Evolutionary conservation across 2,797 vertebrate genomes (phyloP).

Genomic region (Poecilia gillii): DNA sequence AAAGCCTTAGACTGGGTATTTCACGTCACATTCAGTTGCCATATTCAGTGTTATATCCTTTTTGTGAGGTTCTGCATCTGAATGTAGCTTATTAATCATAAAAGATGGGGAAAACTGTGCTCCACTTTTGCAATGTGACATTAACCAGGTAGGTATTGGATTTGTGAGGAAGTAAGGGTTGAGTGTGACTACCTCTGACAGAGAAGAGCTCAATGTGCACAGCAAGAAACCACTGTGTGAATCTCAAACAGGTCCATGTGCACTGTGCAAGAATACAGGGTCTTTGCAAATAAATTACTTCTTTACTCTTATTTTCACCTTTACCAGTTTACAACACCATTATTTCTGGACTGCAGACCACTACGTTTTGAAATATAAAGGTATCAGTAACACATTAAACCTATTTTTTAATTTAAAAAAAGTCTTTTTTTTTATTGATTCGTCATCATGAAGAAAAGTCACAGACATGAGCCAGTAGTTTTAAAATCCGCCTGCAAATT

Average conservation of each 20-base stretch:
- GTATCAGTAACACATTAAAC: conserved; percentile 9
- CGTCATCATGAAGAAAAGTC: not conserved
- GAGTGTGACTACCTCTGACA: conserved; percentile 52
- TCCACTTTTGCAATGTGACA: not conserved
- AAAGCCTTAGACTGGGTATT: not conserved
- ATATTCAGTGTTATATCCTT: not conserved
- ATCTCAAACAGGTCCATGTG: conserved; percentile 14
- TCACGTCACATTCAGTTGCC: not conserved
- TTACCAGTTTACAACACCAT: not conserved
- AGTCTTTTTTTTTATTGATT: not conserved
- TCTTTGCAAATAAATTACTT: not conserved
- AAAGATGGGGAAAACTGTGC: not conserved
- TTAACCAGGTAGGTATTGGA: conserved; percentile 14
- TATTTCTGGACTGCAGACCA: too few relatives aligned
- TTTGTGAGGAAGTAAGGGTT: conserved; percentile 37
- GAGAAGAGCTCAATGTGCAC: conserved; percentile 60
- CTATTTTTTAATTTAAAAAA: too few relatives aligned
- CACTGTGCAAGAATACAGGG: not conserved
- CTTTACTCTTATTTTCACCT: not conserved
- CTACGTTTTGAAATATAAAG: too few relatives aligned
- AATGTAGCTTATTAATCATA: not conserved
- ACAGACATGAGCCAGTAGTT: not conserved
- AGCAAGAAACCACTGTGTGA: conserved; percentile 42
- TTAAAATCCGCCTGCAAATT: conserved; percentile 5
- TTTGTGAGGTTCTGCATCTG: not conserved